A percentile compares a stretch with the other conserved stretches of the same genome.
Evolutionary conservation across 1,140 invertebrate genomes (phyloP).

Genomic region (Xylocopa sonorina): DNA sequence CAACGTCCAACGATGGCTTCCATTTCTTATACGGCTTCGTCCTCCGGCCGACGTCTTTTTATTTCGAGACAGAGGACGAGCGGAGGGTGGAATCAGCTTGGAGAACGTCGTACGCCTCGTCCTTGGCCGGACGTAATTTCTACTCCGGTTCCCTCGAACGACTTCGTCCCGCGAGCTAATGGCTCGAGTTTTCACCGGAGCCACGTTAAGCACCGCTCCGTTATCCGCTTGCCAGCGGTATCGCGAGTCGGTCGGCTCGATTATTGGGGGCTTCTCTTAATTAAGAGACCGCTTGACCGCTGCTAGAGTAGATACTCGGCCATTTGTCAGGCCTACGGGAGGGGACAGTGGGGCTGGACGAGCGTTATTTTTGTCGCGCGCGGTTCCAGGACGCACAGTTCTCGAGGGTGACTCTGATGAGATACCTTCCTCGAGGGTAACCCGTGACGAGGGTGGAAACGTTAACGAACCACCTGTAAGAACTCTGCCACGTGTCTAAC

Average conservation of each 20-base stretch:
- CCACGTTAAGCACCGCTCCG: background rate
- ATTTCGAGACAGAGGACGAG: constrained; percentile 15
- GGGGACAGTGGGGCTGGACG: too few species aligned
- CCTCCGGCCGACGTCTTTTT: background rate
- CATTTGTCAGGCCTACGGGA: constrained; percentile 33
- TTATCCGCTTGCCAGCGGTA: constrained; percentile 5
- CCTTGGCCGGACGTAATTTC: constrained; percentile 8
- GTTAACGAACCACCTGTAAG: constrained; percentile 52
- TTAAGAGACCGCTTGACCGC: constrained; percentile 31
- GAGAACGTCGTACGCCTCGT: background rate
- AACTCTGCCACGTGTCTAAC: constrained; percentile 38
- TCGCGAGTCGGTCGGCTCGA: constrained; percentile 26
- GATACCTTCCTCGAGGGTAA: constrained; percentile 36
- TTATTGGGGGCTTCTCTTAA: constrained; percentile 39
- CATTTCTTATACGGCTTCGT: background rate
- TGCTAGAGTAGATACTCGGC: background rate
- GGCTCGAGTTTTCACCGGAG: constrained; percentile 5
- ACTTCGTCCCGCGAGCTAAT: constrained; percentile 18
- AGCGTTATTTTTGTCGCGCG: constrained; percentile 35
- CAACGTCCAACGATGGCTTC: background rate
- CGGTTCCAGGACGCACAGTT: background rate
- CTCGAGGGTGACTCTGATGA: constrained; percentile 37
- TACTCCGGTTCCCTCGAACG: background rate
- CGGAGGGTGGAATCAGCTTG: background rate
- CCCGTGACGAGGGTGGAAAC: constrained; percentile 51